Evolutionary conservation across 2,113 vertebrate genomes (phyloP).

Genomic region (Seriola dumerili): DNA sequence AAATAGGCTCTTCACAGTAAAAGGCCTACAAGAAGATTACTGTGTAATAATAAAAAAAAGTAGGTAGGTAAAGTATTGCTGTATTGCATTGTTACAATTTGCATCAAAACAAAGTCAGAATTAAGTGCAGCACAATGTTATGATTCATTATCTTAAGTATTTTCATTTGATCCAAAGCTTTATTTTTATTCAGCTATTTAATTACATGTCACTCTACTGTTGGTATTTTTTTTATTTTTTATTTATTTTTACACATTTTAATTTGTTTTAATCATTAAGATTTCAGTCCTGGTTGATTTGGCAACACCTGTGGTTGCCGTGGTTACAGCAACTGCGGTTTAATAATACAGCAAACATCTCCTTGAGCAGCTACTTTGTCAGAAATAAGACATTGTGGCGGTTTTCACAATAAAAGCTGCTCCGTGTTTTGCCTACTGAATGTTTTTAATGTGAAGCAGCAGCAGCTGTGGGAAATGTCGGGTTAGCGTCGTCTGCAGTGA

Average conservation of each 20-base stretch:
- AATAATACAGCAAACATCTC: background rate
- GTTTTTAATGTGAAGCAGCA: constrained; percentile 9
- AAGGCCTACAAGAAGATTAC: constrained; percentile 28
- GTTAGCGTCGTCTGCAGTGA: background rate
- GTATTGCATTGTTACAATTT: background rate
- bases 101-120: background rate
- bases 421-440: background rate
- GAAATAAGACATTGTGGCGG: background rate
- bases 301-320: constrained; percentile 14
- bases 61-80: background rate
- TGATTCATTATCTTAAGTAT: background rate
- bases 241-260: background rate
- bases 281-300: constrained; percentile 12
- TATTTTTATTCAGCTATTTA: background rate
- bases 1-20: constrained; percentile 27
- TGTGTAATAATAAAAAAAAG: constrained; percentile 4
- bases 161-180: background rate
- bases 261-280: background rate
- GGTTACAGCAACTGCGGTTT: constrained; percentile 12
- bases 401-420: background rate
- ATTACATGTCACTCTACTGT: background rate
- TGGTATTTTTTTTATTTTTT: background rate
- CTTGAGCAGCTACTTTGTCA: background rate
- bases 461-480: background rate
- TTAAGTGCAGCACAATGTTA: no score